A percentile compares a stretch with the other conserved stretches of the same genome.
These are phyloP conservation scores for Leptodactylus fallax DNA, from an alignment of 2,797 vertebrate species.

Conservation along the genomic window DNA sequence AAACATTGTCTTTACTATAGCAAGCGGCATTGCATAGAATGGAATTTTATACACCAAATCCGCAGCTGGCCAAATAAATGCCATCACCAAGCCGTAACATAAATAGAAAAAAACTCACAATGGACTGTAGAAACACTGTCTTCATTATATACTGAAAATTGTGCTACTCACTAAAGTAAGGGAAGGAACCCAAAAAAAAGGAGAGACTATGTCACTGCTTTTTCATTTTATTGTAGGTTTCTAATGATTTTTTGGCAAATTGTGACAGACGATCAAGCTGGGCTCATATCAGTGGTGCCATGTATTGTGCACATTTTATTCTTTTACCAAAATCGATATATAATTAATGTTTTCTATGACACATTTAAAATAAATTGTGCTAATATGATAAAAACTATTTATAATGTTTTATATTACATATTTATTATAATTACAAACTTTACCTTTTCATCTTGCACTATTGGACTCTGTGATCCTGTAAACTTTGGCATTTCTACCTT, in stretches of 20 bases:
- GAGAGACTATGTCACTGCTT: neutral
- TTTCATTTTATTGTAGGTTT: neutral
- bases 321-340: no score
- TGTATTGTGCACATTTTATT: no score
- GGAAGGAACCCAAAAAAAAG: neutral
- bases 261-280: neutral
- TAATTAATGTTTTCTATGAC: no score
- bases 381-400: no score
- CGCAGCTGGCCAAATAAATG: conserved; percentile 57
- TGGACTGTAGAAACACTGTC: conserved; percentile 12
- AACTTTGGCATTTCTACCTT: neutral
- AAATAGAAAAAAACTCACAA: conserved; percentile 31
- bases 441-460: no score
- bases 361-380: no score
- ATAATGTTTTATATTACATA: no score
- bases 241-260: neutral
- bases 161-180: neutral
- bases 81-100: conserved; percentile 35
- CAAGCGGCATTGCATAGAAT: conserved; percentile 33
- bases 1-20: conserved; percentile 45
- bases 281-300: neutral
- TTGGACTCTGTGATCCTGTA: no score
- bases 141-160: conserved; percentile 13
- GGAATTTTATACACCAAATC: conserved; percentile 32
- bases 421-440: no score